A percentile compares a stretch with the other conserved stretches of the same genome.
Evolutionary conservation across 2,113 vertebrate genomes (phyloP).

Genomic region (Tragelaphus buxtoni): DNA sequence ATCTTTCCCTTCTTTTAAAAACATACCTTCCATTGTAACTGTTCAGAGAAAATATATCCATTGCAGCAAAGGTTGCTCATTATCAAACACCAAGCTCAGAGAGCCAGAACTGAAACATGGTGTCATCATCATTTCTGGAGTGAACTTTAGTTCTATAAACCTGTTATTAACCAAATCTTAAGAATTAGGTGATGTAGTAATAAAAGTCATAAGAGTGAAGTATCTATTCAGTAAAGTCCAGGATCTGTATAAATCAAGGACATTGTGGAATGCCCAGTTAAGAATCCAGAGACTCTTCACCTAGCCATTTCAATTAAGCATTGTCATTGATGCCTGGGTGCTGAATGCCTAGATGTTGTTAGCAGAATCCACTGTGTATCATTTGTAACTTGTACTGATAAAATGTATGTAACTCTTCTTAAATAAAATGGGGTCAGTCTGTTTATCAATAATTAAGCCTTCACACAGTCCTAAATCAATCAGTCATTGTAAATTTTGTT

Average conservation of each 20-base stretch:
- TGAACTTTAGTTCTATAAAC: not conserved
- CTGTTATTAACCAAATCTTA: not conserved
- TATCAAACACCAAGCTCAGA: not conserved
- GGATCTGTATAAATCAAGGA: not conserved
- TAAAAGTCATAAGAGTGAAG: not conserved
- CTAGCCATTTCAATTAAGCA: not conserved
- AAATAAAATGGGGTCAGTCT: not conserved
- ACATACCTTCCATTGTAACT: not conserved
- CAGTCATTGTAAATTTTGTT: not conserved
- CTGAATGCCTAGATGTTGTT: not conserved
- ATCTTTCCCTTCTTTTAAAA: not conserved
- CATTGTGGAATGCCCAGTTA: not conserved
- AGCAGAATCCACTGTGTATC: not conserved
- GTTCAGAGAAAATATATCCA: not conserved
- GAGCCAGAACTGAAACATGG: not conserved
- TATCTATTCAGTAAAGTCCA: not conserved
- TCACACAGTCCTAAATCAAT: constrained; percentile 14
- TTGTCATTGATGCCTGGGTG: not conserved
- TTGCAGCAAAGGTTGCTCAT: not conserved
- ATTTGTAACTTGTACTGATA: not conserved
- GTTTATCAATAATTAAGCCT: not conserved
- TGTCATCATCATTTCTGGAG: not conserved
- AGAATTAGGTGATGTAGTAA: not conserved
- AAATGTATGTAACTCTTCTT: not conserved
- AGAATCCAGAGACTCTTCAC: not conserved